Base-by-base conservation (phyloP, 2,888 invertebrate genomes). In the Xylota sylvarum region DNA sequence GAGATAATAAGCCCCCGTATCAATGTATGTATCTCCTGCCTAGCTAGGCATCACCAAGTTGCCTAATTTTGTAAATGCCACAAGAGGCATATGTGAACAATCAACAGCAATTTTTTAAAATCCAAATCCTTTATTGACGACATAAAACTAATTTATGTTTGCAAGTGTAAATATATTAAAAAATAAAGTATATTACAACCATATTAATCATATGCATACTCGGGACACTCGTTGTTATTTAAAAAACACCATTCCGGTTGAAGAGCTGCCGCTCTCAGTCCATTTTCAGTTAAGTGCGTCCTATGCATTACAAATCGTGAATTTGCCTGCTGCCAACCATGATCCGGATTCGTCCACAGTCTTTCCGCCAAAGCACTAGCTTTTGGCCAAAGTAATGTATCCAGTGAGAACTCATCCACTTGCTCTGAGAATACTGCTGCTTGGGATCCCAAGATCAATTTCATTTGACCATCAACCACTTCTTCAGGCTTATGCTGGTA, bases 371-470 rank as follows among this genome's bases (percentile, higher is more conserved):
- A 90, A 0, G 97, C 97, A 64, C 97, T 96, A 4, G 96, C 95
- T 88, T 97, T 94, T 2, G 97, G 97, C 97, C 97, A 97, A 88
- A 97, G 92, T 64, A 96, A 94, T 2, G 94, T 93, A 91, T 97
- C 96, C 35, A 96, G 90, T 0, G 95, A 93, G 3, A 94, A 90
- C 58, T 95, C 93, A 91, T 97, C 97, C 0, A 95, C 94, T 90
- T 97, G 97, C 91, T 98, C 98, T 0, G 96, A 95, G 97, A 97
- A 98, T 74, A 98, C 92, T 2, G 97, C 94, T 0, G 96, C 97
- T 91, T 97, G 97, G 0, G 95, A 95, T 12, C 97, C 97, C 93
- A 93, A 89, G 62, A 94, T 90, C 81, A 94, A 94, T 56, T 94
- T 90, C 35, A 93, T 92, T 86, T 94, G 91, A 2, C 93, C 92